A percentile compares a stretch with the other conserved stretches of the same genome.
phyloP scores from a whole-genome alignment of 2,113 vertebrate genomes.

The Ciconia boyciana region DNA sequence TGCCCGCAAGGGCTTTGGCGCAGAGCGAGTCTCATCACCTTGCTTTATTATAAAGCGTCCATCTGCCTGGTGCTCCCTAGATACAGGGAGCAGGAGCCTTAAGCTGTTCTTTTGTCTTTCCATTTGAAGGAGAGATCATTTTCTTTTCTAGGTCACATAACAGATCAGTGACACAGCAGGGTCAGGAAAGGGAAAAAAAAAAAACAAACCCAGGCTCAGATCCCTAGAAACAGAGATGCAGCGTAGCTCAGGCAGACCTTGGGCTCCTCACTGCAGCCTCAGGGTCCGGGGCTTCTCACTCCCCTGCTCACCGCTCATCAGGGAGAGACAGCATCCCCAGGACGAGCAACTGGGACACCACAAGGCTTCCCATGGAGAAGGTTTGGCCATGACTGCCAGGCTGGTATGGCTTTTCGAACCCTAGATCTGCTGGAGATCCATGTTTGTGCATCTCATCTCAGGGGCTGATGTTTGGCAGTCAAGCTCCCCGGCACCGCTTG shows the following conservation, averaged over 20 bases:
- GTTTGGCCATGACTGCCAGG: background rate
- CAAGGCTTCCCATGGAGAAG: background rate
- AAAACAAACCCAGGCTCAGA: background rate
- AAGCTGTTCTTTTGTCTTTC: conserved; percentile 26
- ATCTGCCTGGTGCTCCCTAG: conserved; percentile 1
- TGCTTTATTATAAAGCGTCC: background rate
- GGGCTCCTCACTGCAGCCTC: background rate
- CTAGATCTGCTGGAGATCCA: background rate
- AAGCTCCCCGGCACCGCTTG: fast-evolving
- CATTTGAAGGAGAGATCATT: background rate
- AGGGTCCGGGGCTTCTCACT: background rate
- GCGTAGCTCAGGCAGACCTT: background rate
- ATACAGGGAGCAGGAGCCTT: background rate
- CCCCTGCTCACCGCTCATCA: background rate
- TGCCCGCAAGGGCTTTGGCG: background rate
- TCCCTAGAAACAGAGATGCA: background rate
- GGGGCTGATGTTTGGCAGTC: background rate
- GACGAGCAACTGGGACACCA: background rate
- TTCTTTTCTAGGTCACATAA: conserved; percentile 49
- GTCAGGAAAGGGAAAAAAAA: background rate
- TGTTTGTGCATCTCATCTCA: background rate
- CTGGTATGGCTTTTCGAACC: background rate
- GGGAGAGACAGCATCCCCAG: background rate
- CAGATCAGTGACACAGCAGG: background rate
- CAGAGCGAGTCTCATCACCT: background rate